Base-by-base conservation (phyloP, 2,888 invertebrate species). In the Gastrophysa polygoni region DNA sequence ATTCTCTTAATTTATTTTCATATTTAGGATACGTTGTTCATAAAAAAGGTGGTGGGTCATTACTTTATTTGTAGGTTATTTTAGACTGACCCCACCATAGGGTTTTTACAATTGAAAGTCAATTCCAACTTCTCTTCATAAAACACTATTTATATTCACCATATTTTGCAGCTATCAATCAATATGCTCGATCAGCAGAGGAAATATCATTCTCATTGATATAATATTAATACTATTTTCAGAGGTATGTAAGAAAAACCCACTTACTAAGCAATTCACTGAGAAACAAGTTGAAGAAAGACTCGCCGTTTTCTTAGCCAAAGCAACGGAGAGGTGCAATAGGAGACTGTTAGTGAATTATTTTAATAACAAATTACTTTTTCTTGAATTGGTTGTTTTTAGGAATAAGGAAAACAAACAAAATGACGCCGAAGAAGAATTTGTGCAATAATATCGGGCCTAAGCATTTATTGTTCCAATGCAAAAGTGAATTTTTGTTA, bases 231-330 rank as follows among this genome's bases (percentile, higher is more conserved):
- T 24, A 24, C 24, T 24, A 5, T 7, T 24, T 24, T 7, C 24
- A 24, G 7, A 24, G 24, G 49, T 49, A 14, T 50, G 29, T 29
- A 50, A 32, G 49, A 50, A 50, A 50, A 50, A 54, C 21, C 16
- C 54, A 54, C 43, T 54, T 2, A 44, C 54, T 10, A 44, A 44
- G 11, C 17, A 54, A n/a, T 11, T 54, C 17, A 54, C 54, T 16
- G 44, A 54, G 38, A 54, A 44, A 21, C 43, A 54, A 44, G 44
- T 54, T 43, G 44, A 54, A 43, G 54, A 21, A 38, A 54, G 43
- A 43, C 54, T 54, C 21, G 43, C 43, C n/a, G 1, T 54, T 24
- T 54, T 54, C 44, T 28, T 54, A 11, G 16, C 54, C 4, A 54
- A 44, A 44, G 44, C 54, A 8, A 14, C n/a, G 21, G 54, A 54